A percentile compares a stretch with the other conserved stretches of the same genome.
Evolutionary conservation across 2,888 invertebrate species (phyloP).

Genomic region (Pseudococcus longispinus): DNA sequence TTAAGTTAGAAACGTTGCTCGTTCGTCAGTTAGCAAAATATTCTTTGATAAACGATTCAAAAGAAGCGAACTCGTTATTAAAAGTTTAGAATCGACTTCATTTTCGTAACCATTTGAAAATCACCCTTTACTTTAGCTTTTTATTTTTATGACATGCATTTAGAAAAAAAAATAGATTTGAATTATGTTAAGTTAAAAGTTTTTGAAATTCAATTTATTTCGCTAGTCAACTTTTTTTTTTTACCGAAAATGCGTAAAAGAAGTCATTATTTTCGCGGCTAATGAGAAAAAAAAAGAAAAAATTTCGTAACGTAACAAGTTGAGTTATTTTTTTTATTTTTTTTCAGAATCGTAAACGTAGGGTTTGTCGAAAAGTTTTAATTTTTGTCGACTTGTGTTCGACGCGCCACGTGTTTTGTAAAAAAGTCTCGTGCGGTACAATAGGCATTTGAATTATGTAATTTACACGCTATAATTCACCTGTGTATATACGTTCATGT

Average conservation of each 20-base stretch:
- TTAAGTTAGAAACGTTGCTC: neutral
- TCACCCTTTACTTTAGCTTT: neutral
- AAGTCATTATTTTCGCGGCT: slow-evolving; percentile 25
- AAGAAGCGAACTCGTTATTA: slow-evolving; percentile 25
- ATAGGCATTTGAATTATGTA: neutral
- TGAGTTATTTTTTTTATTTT: neutral
- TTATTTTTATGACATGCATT: neutral
- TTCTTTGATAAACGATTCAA: slow-evolving; percentile 15
- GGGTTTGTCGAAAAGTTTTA: slow-evolving; percentile 13
- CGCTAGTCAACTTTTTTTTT: neutral
- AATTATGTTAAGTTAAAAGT: slow-evolving; percentile 4
- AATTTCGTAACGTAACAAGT: slow-evolving; percentile 8
- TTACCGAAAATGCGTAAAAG: neutral
- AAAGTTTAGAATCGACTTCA: neutral
- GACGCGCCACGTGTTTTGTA: neutral
- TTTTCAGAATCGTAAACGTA: neutral
- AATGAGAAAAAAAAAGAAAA: slow-evolving; percentile 12
- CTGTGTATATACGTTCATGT: neutral
- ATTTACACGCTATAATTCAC: neutral
- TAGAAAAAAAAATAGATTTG: slow-evolving; percentile 11
- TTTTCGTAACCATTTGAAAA: neutral
- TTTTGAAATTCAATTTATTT: slow-evolving; percentile 34
- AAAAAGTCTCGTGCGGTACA: neutral
- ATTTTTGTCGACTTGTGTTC: neutral
- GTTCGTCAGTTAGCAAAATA: neutral